Evolutionary conservation across 1,140 invertebrate species (phyloP).

Genomic region (Lepidurus couesii): DNA sequence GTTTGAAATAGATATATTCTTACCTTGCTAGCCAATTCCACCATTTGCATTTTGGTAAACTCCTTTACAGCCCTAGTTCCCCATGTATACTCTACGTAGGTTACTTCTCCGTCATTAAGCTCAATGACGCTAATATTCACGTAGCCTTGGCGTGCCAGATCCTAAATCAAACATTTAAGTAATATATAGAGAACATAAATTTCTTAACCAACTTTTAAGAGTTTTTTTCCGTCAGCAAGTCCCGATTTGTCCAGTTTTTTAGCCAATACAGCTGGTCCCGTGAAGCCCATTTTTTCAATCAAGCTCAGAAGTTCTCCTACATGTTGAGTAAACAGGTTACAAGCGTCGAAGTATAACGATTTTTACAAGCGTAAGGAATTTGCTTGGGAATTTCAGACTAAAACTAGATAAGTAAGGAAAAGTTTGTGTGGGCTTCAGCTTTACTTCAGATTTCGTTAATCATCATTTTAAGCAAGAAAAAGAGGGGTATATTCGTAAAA

Average conservation of each 20-base stretch:
- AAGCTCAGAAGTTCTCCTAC: not conserved
- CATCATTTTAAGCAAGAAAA: not conserved
- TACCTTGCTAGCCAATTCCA: not conserved
- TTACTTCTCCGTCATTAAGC: not conserved
- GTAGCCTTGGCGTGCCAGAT: not conserved
- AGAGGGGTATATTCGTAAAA: not conserved
- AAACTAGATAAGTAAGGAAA: constrained; percentile 16
- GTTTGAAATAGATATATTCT: not conserved
- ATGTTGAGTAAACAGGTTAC: not conserved
- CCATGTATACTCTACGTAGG: not conserved
- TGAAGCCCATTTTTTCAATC: not conserved
- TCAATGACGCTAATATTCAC: not conserved
- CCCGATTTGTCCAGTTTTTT: not conserved
- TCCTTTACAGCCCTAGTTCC: not conserved
- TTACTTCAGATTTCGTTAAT: not conserved
- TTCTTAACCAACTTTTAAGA: not conserved
- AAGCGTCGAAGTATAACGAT: not conserved
- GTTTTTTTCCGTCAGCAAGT: not conserved
- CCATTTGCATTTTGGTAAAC: not conserved
- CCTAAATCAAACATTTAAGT: not conserved
- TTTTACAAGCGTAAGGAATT: not conserved
- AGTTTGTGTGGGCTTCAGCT: not conserved
- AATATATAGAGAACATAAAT: too few relatives aligned
- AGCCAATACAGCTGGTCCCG: not conserved
- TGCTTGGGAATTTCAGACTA: not conserved